Evolutionary conservation across 2,888 invertebrate species (phyloP).

Genomic region (Cosmia trapezina): DNA sequence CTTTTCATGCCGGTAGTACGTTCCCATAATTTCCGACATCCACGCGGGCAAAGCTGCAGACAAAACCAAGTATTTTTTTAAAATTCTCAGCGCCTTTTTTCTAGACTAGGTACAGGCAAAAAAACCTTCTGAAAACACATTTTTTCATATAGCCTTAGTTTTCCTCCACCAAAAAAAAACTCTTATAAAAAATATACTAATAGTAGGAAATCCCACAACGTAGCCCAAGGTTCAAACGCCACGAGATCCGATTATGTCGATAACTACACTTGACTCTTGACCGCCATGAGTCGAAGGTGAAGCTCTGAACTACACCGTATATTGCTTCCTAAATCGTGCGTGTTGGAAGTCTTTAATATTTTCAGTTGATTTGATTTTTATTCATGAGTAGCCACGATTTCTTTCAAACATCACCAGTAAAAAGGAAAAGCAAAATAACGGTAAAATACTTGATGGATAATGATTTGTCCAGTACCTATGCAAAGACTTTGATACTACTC

Average conservation of each 20-base stretch:
- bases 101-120: too few species aligned
- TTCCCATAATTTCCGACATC: too few species aligned
- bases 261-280: slow-evolving; percentile 55
- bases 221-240: slow-evolving; percentile 39
- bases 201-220: slow-evolving; percentile 56
- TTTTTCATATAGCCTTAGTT: too few species aligned
- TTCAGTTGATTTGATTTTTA: slow-evolving; percentile 26
- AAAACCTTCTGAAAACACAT: not conserved
- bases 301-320: slow-evolving; percentile 33
- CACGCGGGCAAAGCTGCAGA: too few species aligned
- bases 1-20: too few species aligned
- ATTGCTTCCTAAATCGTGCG: slow-evolving; percentile 27
- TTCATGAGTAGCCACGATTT: slow-evolving; percentile 26
- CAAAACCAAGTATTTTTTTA: too few species aligned
- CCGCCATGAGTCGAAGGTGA: slow-evolving; percentile 42
- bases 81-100: too few species aligned
- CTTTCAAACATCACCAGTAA: not conserved
- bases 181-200: not conserved
- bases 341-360: slow-evolving; percentile 29
- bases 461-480: not conserved
- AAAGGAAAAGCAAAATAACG: not conserved
- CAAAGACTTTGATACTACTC: not conserved
- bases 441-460: not conserved
- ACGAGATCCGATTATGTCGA: slow-evolving; percentile 57
- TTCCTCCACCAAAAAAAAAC: not conserved